Conservation (phyloP, 2,888 invertebrate genomes). For the Polydrusus pterygomalis region DNA sequence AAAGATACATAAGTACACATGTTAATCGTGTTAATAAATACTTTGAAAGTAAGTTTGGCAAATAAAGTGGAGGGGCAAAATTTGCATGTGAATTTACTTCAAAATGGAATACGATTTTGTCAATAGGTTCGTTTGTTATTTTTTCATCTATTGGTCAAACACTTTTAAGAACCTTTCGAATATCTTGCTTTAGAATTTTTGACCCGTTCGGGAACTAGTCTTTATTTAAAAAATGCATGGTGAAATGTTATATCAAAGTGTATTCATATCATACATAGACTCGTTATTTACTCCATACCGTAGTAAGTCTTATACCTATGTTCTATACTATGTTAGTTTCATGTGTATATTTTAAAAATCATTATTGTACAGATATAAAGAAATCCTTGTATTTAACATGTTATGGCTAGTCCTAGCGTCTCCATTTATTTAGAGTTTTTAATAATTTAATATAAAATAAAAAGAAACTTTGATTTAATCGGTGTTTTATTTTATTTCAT, state of each 20-base stretch:
- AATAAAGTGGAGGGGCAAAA: no score
- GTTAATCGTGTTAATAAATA: no score
- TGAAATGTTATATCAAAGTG: slow-evolving; percentile 49
- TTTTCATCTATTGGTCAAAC: no score
- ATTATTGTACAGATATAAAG: slow-evolving; percentile 69
- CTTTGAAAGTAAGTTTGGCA: no score
- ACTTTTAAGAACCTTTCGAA: no score
- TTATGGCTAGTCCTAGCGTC: slow-evolving; percentile 70
- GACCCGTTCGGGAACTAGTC: no score
- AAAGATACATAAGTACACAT: no score
- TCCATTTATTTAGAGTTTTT: slow-evolving; percentile 69
- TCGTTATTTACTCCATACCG: slow-evolving; percentile 47
- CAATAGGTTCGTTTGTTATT: no score
- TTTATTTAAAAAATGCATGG: slow-evolving; percentile 35
- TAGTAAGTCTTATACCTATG: slow-evolving; percentile 49
- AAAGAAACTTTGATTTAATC: slow-evolving; percentile 66
- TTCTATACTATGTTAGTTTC: slow-evolving; percentile 49
- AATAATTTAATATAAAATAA: slow-evolving; percentile 66
- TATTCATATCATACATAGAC: slow-evolving; percentile 54
- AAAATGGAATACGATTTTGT: no score
- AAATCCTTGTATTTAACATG: slow-evolving; percentile 68
- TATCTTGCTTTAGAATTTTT: no score
- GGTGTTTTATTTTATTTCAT: slow-evolving; percentile 13
- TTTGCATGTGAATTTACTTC: no score
- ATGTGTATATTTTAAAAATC: slow-evolving; percentile 68